Conservation (phyloP, 2,113 vertebrate genomes). For the Antechinus stuartii region DNA sequence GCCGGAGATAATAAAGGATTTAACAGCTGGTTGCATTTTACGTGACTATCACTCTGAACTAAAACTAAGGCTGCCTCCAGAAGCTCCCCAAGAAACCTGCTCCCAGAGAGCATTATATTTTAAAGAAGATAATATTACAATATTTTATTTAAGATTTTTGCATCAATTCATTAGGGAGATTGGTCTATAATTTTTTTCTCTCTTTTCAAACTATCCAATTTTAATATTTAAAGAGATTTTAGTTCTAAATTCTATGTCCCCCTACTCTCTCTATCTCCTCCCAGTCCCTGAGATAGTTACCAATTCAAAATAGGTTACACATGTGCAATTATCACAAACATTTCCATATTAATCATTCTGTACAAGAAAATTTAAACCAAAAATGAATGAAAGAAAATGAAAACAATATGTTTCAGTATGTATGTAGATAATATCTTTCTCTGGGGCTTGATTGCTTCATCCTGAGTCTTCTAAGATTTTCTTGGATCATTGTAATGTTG, state of each 20-base stretch:
- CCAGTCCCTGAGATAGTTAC: neutral
- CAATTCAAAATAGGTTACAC: neutral
- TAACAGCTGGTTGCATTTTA: no score
- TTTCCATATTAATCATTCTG: neutral
- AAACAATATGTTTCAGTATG: neutral
- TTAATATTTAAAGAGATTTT: neutral
- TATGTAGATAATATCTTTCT: neutral
- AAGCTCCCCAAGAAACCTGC: no score
- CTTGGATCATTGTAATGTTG: neutral
- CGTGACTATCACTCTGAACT: no score
- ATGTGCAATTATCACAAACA: neutral
- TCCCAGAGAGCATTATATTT: no score
- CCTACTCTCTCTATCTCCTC: neutral
- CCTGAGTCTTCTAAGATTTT: neutral
- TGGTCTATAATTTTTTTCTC: no score
- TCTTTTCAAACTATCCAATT: no score
- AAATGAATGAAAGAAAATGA: neutral
- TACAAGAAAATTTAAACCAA: neutral
- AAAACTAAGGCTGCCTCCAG: no score
- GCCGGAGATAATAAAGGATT: no score
- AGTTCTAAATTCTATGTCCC: neutral
- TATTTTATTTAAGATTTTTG: no score
- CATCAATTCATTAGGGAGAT: no score
- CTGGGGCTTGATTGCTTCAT: fast-evolving
- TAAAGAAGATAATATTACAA: no score